A percentile compares a stretch with the other conserved stretches of the same genome.
phyloP scores from a whole-genome alignment of 2,797 vertebrate species.

The Buphagus erythrorhynchus region DNA sequence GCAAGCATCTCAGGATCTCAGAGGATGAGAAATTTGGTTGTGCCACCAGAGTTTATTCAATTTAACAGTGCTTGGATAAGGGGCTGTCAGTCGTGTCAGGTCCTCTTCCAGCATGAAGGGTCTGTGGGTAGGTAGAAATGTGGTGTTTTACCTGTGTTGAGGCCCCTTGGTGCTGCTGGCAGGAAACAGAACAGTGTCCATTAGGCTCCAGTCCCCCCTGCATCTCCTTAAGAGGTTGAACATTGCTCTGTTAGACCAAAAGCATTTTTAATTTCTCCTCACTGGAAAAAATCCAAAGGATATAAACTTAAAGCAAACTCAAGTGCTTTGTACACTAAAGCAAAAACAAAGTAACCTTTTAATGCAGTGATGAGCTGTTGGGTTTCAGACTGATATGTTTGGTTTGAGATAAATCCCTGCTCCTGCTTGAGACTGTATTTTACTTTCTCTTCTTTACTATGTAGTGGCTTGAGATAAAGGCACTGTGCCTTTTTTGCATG shows the following conservation, averaged over 20 bases:
- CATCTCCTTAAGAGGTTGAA: background rate
- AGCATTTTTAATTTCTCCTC: constrained; percentile 14
- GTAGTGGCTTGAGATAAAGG: constrained; percentile 16
- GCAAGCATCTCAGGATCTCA: background rate
- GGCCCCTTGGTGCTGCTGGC: background rate
- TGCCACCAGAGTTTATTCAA: background rate
- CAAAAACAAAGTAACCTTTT: constrained; percentile 24
- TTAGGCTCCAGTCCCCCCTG: background rate
- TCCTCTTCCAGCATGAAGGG: background rate
- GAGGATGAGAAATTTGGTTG: background rate
- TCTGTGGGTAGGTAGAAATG: background rate
- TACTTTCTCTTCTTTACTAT: constrained; percentile 37
- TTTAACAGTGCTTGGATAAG: background rate
- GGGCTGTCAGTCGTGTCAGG: background rate
- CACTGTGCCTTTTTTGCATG: background rate
- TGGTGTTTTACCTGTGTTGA: background rate
- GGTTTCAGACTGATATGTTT: constrained; percentile 33
- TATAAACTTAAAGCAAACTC: constrained; percentile 6
- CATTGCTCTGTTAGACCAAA: background rate
- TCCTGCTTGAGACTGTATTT: background rate
- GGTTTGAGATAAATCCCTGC: constrained; percentile 16
- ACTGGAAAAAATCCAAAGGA: background rate
- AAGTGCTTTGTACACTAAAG: background rate
- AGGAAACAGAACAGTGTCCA: background rate
- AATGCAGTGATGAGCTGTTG: constrained; percentile 33